These are phyloP conservation scores for Diabrotica virgifera DNA, from an alignment of 1,140 invertebrate genomes.

Conservation along the genomic window DNA sequence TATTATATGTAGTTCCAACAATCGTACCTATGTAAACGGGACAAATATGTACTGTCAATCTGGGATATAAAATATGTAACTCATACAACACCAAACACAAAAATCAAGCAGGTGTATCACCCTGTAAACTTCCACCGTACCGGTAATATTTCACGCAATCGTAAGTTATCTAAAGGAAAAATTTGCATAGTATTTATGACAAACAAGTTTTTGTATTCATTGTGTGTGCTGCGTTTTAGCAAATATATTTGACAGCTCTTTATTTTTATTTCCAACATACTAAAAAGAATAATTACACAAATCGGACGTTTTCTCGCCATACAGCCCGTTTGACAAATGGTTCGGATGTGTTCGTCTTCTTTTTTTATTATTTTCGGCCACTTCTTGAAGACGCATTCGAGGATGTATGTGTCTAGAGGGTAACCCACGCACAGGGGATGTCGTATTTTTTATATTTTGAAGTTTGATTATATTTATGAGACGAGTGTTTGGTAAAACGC, in stretches of 20 bases:
- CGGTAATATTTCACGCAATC: neutral
- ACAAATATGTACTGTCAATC: too few species aligned
- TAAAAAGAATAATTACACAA: conserved; percentile 20
- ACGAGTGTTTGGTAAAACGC: too few species aligned
- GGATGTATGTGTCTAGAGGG: too few species aligned
- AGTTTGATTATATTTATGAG: too few species aligned
- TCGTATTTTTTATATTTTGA: too few species aligned
- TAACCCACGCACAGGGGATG: too few species aligned
- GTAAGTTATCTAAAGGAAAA: conserved; percentile 11
- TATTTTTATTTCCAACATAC: conserved; percentile 6
- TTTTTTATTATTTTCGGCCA: too few species aligned
- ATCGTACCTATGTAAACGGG: too few species aligned
- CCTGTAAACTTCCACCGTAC: neutral
- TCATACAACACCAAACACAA: too few species aligned
- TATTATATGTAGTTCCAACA: too few species aligned
- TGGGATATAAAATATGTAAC: too few species aligned
- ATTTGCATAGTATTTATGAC: conserved; percentile 20
- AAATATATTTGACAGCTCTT: conserved; percentile 20
- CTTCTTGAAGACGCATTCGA: too few species aligned
- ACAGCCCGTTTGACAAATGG: conserved; percentile 15
- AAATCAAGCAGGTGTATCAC: neutral
- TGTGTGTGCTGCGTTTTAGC: conserved; percentile 16
- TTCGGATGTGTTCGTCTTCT: neutral
- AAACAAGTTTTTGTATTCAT: conserved; percentile 22
- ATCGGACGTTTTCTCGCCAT: neutral